phyloP scores from a whole-genome alignment of 1,140 invertebrate genomes.

The Aphidius gifuensis region DNA sequence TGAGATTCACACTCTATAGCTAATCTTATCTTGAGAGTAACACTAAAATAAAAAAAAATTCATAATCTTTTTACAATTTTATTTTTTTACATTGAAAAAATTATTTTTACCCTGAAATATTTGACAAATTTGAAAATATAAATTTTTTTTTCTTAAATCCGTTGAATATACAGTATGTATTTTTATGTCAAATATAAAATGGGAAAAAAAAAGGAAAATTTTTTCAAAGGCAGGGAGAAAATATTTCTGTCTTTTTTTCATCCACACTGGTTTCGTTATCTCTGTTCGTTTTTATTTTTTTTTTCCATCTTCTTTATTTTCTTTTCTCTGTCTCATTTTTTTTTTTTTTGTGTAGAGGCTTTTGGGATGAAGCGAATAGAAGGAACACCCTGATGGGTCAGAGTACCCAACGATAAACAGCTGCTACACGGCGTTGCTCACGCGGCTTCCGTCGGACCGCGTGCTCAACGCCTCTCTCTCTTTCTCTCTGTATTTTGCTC shows the following conservation, averaged over 20 bases:
- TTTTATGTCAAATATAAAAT: too few species aligned
- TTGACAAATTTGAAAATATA: too few species aligned
- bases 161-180: too few species aligned
- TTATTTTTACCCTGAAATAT: too few species aligned
- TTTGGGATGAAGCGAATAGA: conserved; percentile 13
- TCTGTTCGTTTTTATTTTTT: conserved; percentile 1
- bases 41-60: too few species aligned
- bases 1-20: too few species aligned
- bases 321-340: neutral
- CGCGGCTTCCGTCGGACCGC: conserved; percentile 25
- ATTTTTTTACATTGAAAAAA: too few species aligned
- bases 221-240: too few species aligned
- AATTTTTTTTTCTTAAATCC: too few species aligned
- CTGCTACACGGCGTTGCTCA: conserved; percentile 18
- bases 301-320: neutral
- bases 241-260: neutral
- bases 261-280: neutral
- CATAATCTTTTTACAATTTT: too few species aligned
- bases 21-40: too few species aligned
- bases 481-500: neutral
- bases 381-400: conserved; percentile 5
- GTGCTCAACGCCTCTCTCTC: conserved; percentile 1
- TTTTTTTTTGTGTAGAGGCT: neutral
- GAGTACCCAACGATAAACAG: conserved; percentile 24
- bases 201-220: too few species aligned